Evolutionary conservation across 2,797 vertebrate species (phyloP), one percentile per base, ranked within the genome.

Genomic region (Acrossocheilus fasciatus): DNA sequence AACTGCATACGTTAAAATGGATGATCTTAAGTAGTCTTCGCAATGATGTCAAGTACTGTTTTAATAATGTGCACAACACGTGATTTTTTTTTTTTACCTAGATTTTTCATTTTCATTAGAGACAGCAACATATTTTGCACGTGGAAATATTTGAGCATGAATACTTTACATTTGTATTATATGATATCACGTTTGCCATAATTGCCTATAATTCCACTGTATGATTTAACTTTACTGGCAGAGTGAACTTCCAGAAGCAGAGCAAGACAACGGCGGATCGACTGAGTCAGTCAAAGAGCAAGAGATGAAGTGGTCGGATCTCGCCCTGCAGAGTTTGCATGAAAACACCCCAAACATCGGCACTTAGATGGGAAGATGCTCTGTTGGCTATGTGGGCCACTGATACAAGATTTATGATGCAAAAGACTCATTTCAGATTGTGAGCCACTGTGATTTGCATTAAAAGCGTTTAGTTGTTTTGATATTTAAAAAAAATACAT

Each of bases 221-320:
- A 17, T 30, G 14, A 14, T 47, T 47, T 47, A 34, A 34, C 11
- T 6, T 11, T n/a, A 9, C 50, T 52, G 62, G 50, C 39, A 99
- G 98, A 98, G 97, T 89, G 98, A 99, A 88, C 95, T 99, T 82
- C 98, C 98, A 3, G 98, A 99, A 89, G 98, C 98, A 36, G 98
- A 99, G 87, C 98, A 99, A 92, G 98, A 99, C 94, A 99, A 98
- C 0, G 97, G 98, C 0, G 98, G 98, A 89, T 96, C 97, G 62
- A 98, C 97, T 0, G 98, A 99, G 90, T 99, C 98, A 0, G 97
- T 99, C 83, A 99, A 98, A 88, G 98, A 99, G 81, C 98, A 99
- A 91, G 98, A 99, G 93, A 99, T 99, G 98, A 99, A 99, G 94
- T 99, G 98, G 98, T 97, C 97, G 0, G 98, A 99, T 92, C 91